Base-by-base conservation (phyloP, 2,888 invertebrate genomes). In the Xanthia togata region DNA sequence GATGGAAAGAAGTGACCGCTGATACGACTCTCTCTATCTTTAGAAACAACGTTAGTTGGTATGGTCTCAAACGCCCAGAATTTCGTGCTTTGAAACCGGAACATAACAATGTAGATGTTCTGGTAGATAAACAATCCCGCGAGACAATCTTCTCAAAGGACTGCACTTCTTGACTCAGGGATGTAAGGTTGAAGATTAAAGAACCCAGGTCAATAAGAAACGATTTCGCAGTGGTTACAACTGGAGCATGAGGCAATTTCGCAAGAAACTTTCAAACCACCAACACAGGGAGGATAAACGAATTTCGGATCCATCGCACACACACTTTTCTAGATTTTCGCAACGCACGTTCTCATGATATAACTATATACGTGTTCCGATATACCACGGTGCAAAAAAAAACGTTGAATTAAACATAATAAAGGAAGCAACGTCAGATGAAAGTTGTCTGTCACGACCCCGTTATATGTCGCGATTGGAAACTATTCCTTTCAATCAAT, bases 401-500 rank as follows among this genome's bases (percentile, higher is more conserved):
- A 76, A 81, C 41, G 44, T 44, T 57, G 73, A 78, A 73, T 78
- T 77, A 76, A 65, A 71, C 73, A 79, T 83, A 68, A 63, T 17
- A 68, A 73, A 70, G 70, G 81, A 82, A 76, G 76, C 64, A 23
- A 44, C 64, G 26, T 68, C 69, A 31, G 65, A 88, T 83, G 87
- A 87, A 87, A 87, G 88, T 87, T 70, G 87, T 80, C 75, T 68
- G 74, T 73, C 75, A 68, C 79, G 88, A 84, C 82, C 82, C 76
- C 70, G 78, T 75, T 88, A 72, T 55, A 41, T 38, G 53, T 12
- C 57, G 38, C 81, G 75, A 85, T 70, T 79, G 72, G 79, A 77
- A 79, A 81, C 73, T 59, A 81, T 80, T 71, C 82, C 78, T 83
- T 82, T 78, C 74, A 81, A 79, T 88, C 79, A 59, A 79, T 78